Evolutionary conservation across 2,888 invertebrate genomes (phyloP), one percentile per base, ranked within the genome.

Genomic region (Brenthis daphne): DNA sequence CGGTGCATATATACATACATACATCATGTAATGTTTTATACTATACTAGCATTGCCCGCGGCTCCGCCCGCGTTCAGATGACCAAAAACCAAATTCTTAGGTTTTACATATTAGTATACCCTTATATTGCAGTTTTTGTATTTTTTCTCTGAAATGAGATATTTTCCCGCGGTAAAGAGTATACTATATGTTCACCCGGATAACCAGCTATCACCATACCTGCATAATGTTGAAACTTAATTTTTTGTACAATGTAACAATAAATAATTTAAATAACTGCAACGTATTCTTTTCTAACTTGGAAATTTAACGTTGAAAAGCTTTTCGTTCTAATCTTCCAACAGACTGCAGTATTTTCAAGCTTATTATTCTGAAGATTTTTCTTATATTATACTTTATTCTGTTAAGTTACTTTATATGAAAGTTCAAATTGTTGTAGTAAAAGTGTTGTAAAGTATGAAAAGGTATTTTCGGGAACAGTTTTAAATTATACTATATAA

Each of bases 261-360:
- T 16, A 24, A 8, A 48, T 24, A 48, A 24, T 58, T 58, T 29
- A 58, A 48, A 20, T 14, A 14, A 33, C 50, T 12, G 29, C 61
- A 11, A 61, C 37, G 20, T 61, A 33, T 3, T 33, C 29, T 33
- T 61, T 61, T 51, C 51, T 43, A 37, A 20, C 11, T 47, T 5
- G n/a, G 51, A 61, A n/a, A 33, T 61, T 61, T 61, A 50, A 20
- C 29, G 13, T 50, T 61, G 33, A 51, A 61, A 61, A 51, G 61
- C 51, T 61, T 61, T 61, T 61, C 61, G 51, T 61, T 61, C 61
- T 61, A 61, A 61, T 61, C 51, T 53, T 37, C 58, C 14, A 57
- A 61, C 61, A 61, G 16, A 51, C 16, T 61, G 61, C 61, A 61
- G 61, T 51, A 37, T 61, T 61, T 61, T 53, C 53, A 37, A 53